Conservation (phyloP, 2,113 vertebrate species). For the Brachyhypopomus gauderio region DNA sequence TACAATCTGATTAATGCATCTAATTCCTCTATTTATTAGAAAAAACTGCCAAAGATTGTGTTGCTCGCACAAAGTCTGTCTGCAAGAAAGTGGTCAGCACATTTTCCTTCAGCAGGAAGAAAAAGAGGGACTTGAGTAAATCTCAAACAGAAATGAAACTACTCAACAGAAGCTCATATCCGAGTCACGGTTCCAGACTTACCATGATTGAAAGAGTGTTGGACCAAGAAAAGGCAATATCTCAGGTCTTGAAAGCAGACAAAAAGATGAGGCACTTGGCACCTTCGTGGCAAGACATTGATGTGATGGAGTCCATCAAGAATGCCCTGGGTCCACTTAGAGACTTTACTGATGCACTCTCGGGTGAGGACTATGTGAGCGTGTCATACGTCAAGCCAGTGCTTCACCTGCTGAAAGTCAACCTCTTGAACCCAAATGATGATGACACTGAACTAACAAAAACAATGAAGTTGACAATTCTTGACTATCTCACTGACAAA, state of each 20-base stretch:
- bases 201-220: too few relatives aligned
- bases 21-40: slow-evolving; percentile 19
- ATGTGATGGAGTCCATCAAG: slow-evolving; percentile 34
- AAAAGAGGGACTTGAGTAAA: slow-evolving; percentile 11
- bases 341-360: slow-evolving; percentile 30
- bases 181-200: slow-evolving; percentile 4
- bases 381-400: neutral
- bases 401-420: neutral
- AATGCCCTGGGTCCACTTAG: slow-evolving; percentile 16
- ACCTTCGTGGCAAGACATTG: slow-evolving; percentile 11
- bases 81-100: slow-evolving; percentile 37
- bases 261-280: slow-evolving; percentile 23
- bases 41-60: slow-evolving; percentile 30
- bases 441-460: slow-evolving; percentile 18
- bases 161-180: slow-evolving; percentile 31
- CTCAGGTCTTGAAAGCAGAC: slow-evolving; percentile 15
- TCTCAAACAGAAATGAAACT: slow-evolving; percentile 18
- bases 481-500: slow-evolving; percentile 8
- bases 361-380: slow-evolving; percentile 23
- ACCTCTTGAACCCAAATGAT: slow-evolving; percentile 10
- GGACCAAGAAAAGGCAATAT: too few relatives aligned
- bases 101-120: slow-evolving; percentile 40
- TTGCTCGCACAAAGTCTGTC: slow-evolving; percentile 15
- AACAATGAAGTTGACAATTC: neutral
- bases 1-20: slow-evolving; percentile 1